phyloP scores from a whole-genome alignment of 2,113 vertebrate species.

The Pelecanus crispus region DNA sequence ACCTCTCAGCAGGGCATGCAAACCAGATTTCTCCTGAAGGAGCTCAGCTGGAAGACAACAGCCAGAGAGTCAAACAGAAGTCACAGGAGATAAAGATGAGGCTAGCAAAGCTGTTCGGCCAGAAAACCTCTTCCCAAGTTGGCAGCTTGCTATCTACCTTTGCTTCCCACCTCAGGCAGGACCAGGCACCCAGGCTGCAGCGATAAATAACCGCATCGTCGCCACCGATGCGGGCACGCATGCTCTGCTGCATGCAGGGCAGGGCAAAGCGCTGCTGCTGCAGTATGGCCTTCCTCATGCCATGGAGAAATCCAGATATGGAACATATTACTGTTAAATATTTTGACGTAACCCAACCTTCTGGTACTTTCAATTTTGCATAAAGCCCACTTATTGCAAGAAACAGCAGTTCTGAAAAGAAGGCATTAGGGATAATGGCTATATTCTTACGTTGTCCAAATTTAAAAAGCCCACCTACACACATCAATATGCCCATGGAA shows the following conservation, averaged over 20 bases:
- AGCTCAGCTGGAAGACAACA: not conserved
- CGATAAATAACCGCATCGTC: not conserved
- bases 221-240: rapidly evolving
- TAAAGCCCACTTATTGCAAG: not conserved
- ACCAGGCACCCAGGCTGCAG: not conserved
- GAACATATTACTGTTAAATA: not conserved
- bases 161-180: not conserved
- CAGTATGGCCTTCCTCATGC: rapidly evolving
- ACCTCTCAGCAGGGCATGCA: not conserved
- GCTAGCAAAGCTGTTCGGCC: not conserved
- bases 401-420: not conserved
- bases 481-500: not conserved
- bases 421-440: not conserved
- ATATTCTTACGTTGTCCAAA: rapidly evolving
- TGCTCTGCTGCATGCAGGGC: rapidly evolving
- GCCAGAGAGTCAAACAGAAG: not conserved
- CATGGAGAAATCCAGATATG: not conserved
- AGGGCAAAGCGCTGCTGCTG: not conserved
- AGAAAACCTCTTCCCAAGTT: not conserved
- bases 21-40: not conserved
- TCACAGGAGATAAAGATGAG: not conserved
- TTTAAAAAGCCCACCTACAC: not conserved
- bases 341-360: not conserved
- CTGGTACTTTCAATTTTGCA: not conserved
- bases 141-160: not conserved